Base-by-base conservation (phyloP, 2,888 invertebrate species). In the Eutolmus rufibarbis region DNA sequence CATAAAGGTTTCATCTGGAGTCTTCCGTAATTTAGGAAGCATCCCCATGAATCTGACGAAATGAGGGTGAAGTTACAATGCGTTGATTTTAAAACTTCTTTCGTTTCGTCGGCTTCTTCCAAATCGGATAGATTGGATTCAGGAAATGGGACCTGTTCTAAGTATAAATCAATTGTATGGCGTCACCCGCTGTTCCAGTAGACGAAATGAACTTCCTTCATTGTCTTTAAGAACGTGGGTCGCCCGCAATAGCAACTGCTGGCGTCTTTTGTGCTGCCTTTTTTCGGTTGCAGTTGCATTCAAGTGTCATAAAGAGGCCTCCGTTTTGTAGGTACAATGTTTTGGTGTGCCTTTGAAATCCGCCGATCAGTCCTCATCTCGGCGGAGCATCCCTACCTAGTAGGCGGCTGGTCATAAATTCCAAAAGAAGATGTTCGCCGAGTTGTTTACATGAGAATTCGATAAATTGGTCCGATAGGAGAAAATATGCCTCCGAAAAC, bases 401-500 rank as follows among this genome's bases (percentile, higher is more conserved):
- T 74, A 74, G 74, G 74, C 74, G 74, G 74, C 8, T 76, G 81
- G 51, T 82, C 81, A 87, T 87, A 87, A 87, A 87, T 87, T 74
- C 81, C 78, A 77, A 37, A 87, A 85, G 85, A 74, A 85, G 76
- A 85, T 78, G 84, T 77, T 87, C 43, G 57, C 84, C 87, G 77
- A 40, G 78, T 85, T 87, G 87, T 85, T 87, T 78, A 87, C 87
- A 87, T 76, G 57, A 37, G 31, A 40, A 57, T 85, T 87, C 84
- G 84, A 87, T 87, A 87, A 87, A 87, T 87, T 87, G 74, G 78
- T 23, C 85, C 78, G 84, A 87, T 84, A 87, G 76, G n/a, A 37
- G 37, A 76, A 76, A 37, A 37, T 76, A 76, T 76, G 76, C 76
- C 76, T 76, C 34, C 37, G 76, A 76, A 76, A 34, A 76, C 76